Evolutionary conservation across 2,888 invertebrate species (phyloP), one percentile per base, ranked within the genome.

Genomic region (Azorinus chamasolen): DNA sequence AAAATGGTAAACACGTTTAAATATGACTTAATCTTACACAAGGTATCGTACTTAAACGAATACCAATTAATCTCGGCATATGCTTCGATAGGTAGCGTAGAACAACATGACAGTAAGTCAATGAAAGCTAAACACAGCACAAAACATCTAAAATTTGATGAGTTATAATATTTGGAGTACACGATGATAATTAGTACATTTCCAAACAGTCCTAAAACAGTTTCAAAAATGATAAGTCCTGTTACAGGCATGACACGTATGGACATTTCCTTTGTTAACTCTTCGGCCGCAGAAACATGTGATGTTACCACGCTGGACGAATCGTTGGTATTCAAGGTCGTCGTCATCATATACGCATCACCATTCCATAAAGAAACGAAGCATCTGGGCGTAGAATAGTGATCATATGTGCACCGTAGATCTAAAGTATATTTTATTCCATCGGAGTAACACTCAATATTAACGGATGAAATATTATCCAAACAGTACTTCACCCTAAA

Each of bases 11-110:
- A n/a, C 12, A 57, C 22, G 39, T 57, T 57, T 10, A 57, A 57
- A 18, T 57, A 57, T 3, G 57, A 57, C 37, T 57, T 57, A 14
- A 43, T 24, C 22, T 57, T 57, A 20, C 57, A 57, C 27, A 41
- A 8, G n/a, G n/a, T n/a, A 18, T 37, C 57, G 1, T 22, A 24
- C 39, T 41, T 1, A 18, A 22, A 39, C 0, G 39, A 39, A 22
- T 39, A 57, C 57, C 57, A 57, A 39, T 57, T 57, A 10, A 24
- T 10, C 4, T 57, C n/a, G 4, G 41, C 18, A 4, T 22, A 41
- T 2, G 37, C 37, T 24, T 57, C 57, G 0, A n/a, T 39, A 0
- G 57, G 57, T 18, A 57, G 39, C 6, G 57, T 41, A 2, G 57
- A 39, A 5, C 37, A 4, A 27, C 57, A 57, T 16, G 32, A 32